Evolutionary conservation across 2,113 vertebrate genomes (phyloP), one percentile per base, ranked within the genome.

Genomic region (Strix aluco): DNA sequence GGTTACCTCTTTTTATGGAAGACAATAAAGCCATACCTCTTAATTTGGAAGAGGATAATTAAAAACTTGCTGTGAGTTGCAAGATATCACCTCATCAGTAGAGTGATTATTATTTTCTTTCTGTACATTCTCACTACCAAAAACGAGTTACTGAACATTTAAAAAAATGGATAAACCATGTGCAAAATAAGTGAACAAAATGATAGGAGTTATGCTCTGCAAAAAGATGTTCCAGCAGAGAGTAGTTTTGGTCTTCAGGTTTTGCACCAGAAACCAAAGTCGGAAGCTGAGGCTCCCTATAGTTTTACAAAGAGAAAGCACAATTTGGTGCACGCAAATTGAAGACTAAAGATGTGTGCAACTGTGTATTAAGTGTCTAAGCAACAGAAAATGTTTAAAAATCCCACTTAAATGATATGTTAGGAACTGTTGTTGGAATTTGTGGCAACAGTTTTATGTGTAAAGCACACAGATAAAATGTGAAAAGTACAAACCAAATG

Each of bases 371-470:
- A 92, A 54, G 15, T 51, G 17, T 40, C n/a, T 40, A 71, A 88
- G 51, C 10, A 90, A 47, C 34, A 81, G 25, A 62, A 42, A n/a
- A 58, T 18, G 6, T 42, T 36, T 27, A 4, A 66, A 90, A 86
- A 36, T 5, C 0, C 2, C 15, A 65, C 11, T 71, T 59, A 65
- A 71, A 55, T 15, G 5, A 6, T 63, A 78, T 0, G 1, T 47
- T 78, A 74, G 46, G 36, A 84, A 73, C 8, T 55, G 15, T 16
- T 65, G 32, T 8, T 80, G 51, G 52, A 86, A 88, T 8, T 23
- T 19, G 26, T 13, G 21, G n/a, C 15, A 78, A 88, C 5, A 54
- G 34, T 49, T 74, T 57, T n/a, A 75, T 75, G n/a, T 15, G 30
- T 30, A 90, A 96, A 71, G 19, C 20, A 81, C 6, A 14, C 5